These are phyloP conservation scores for Mus spicilegus DNA, from an alignment of 2,113 vertebrate genomes.

Conservation along the genomic window DNA sequence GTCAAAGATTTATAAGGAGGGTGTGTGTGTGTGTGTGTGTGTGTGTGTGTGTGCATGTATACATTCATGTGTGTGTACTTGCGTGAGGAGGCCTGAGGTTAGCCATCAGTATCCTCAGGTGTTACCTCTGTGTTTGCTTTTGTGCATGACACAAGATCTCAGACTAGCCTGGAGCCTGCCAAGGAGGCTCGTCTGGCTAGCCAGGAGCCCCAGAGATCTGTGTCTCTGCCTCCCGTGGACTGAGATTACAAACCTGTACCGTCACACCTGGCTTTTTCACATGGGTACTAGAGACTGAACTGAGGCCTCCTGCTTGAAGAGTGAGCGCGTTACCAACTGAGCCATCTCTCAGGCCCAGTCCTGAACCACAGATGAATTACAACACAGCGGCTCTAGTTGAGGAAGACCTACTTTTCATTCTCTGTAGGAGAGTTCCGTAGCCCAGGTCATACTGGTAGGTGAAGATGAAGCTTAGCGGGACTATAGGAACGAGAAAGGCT, in stretches of 20 bases:
- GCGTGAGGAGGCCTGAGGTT: not conserved
- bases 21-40: not conserved
- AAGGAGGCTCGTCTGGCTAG: not conserved
- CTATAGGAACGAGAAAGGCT: slow-evolving; percentile 86
- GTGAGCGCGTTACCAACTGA: not conserved
- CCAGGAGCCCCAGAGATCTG: not conserved
- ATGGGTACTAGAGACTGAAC: not conserved
- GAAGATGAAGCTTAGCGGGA: slow-evolving; percentile 92
- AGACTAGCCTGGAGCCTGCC: not conserved
- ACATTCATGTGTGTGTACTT: not conserved
- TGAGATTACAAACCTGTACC: not conserved
- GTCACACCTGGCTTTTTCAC: not conserved
- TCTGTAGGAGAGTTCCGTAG: slow-evolving; percentile 91
- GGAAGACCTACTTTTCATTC: slow-evolving; percentile 90
- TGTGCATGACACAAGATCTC: not conserved
- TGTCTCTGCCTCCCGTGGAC: not conserved
- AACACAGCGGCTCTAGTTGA: slow-evolving; percentile 51
- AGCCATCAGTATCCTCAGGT: not conserved
- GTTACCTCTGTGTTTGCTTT: not conserved
- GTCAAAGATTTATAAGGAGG: not conserved
- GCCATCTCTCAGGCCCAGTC: not conserved
- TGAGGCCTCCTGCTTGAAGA: not conserved
- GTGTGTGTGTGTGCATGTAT: not conserved
- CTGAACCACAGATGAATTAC: slow-evolving; percentile 35
- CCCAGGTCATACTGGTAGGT: slow-evolving; percentile 92